These are phyloP conservation scores for Clarias gariepinus DNA, from an alignment of 2,113 vertebrate genomes.

Conservation along the genomic window DNA sequence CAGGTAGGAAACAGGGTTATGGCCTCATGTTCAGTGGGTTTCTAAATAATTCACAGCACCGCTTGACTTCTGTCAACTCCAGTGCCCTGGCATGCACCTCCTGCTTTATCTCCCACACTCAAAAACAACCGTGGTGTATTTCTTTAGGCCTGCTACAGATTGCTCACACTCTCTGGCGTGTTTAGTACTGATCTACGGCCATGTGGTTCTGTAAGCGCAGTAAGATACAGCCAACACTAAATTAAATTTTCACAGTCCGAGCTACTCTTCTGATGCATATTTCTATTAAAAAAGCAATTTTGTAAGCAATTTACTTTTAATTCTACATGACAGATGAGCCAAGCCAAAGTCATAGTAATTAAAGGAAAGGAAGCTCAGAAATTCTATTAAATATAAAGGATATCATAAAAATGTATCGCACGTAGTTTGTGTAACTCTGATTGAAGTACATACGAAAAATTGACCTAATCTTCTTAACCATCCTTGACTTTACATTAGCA, in stretches of 20 bases:
- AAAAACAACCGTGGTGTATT: conserved; percentile 8
- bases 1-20: conserved; percentile 33
- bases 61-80: conserved; percentile 8
- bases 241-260: not conserved
- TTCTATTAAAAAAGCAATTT: not conserved
- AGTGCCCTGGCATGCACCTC: not conserved
- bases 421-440: not conserved
- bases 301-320: too few relatives aligned
- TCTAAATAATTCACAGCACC: conserved; percentile 51
- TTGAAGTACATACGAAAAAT: not conserved
- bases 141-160: conserved; percentile 16
- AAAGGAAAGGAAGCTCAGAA: not conserved
- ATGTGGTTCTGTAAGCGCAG: not conserved
- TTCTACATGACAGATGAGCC: conserved; percentile 21
- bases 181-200: not conserved
- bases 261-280: not conserved
- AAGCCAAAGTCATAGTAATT: conserved; percentile 22
- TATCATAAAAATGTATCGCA: not conserved
- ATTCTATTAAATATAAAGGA: not conserved
- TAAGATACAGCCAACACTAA: not conserved
- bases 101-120: conserved; percentile 29
- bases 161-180: not conserved
- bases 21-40: not conserved
- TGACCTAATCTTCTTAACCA: not conserved
- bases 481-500: not conserved